Evolutionary conservation across 2,113 vertebrate genomes (phyloP).

Genomic region (Seriola rivoliana): DNA sequence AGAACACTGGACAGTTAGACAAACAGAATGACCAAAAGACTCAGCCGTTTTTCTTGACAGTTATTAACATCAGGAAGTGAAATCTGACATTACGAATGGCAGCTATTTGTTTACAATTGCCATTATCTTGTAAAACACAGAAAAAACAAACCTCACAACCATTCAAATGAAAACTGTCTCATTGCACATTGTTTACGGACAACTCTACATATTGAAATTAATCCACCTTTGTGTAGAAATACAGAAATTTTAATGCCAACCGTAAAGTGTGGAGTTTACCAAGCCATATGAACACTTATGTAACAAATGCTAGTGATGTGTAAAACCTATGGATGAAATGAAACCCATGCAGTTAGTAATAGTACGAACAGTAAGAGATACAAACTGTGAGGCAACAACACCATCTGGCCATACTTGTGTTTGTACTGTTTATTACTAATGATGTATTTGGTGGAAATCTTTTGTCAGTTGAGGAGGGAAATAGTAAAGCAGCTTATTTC

Average conservation of each 20-base stretch:
- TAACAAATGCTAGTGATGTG: constrained; percentile 28
- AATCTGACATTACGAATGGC: neutral
- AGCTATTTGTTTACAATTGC: neutral
- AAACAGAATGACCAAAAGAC: neutral
- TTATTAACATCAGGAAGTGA: neutral
- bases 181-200: neutral
- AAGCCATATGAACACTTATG: constrained; percentile 33
- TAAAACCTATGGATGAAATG: constrained; percentile 29
- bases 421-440: constrained; percentile 32
- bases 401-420: constrained; percentile 53
- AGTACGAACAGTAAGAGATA: constrained; percentile 40
- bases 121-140: neutral
- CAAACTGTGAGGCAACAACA: constrained; percentile 44
- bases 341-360: constrained; percentile 27
- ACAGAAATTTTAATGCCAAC: neutral
- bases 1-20: neutral
- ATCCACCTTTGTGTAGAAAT: neutral
- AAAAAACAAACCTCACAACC: neutral
- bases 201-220: neutral
- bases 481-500: neutral
- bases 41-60: neutral
- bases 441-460: constrained; percentile 20
- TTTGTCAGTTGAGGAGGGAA: neutral
- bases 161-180: neutral
- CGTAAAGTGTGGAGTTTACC: neutral